These are phyloP conservation scores for Encarsia formosa DNA, from an alignment of 2,888 invertebrate species.

Conservation along the genomic window DNA sequence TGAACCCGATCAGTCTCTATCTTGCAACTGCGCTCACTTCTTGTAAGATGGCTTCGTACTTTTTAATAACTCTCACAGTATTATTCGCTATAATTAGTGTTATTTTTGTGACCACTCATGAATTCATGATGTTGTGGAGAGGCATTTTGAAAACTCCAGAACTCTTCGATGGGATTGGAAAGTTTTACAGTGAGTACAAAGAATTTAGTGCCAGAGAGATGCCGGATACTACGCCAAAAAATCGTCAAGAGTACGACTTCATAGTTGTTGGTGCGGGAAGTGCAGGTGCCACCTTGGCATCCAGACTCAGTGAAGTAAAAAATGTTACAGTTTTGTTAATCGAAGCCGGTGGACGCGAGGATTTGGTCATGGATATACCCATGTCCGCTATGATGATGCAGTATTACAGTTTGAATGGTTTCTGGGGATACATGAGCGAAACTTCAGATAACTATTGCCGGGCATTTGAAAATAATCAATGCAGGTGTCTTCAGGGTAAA, in stretches of 20 bases:
- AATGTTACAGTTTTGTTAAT: not conserved
- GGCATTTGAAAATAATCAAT: not conserved
- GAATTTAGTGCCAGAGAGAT: no score
- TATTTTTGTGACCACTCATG: no score
- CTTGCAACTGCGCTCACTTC: no score
- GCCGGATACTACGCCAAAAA: not conserved
- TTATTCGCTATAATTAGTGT: no score
- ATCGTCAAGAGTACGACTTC: slow-evolving; percentile 1
- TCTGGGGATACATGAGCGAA: slow-evolving; percentile 5
- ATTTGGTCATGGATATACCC: not conserved
- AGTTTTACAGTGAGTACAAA: no score
- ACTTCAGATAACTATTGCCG: slow-evolving; percentile 3
- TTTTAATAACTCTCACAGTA: no score
- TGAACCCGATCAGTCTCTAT: no score
- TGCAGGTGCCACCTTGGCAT: slow-evolving; percentile 1
- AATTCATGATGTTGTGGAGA: no score
- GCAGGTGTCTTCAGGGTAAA: slow-evolving; percentile 1
- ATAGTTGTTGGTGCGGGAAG: slow-evolving; percentile 5
- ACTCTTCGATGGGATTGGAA: no score
- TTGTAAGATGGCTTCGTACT: no score
- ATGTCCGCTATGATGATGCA: not conserved
- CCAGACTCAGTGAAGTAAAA: slow-evolving; percentile 2
- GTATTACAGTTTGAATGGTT: not conserved
- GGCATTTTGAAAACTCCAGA: no score
- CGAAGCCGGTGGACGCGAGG: slow-evolving; percentile 10